phyloP scores from a whole-genome alignment of 1,140 invertebrate genomes.

The Nymphalis io region DNA sequence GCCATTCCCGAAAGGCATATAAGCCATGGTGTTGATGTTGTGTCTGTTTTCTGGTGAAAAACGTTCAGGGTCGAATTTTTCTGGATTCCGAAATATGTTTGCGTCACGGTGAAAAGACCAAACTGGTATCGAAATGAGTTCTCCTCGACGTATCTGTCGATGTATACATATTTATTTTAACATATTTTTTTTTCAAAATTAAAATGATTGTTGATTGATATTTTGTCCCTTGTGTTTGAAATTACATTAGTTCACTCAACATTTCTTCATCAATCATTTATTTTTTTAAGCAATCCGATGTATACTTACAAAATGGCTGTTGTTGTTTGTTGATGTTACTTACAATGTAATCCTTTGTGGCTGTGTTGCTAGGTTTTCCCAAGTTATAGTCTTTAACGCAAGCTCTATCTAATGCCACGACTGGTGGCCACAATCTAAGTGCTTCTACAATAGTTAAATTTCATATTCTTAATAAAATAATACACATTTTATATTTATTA shows the following conservation, averaged over 20 bases:
- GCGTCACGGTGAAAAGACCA: slow-evolving; percentile 78
- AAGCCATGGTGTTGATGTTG: slow-evolving; percentile 76
- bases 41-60: slow-evolving; percentile 80
- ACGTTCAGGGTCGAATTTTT: slow-evolving; percentile 82
- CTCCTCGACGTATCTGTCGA: slow-evolving; percentile 39
- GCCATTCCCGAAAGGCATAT: slow-evolving; percentile 83
- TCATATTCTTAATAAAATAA: no score
- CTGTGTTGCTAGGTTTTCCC: slow-evolving; percentile 55
- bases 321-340: no score
- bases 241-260: no score
- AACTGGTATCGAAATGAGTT: slow-evolving; percentile 61
- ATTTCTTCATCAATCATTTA: no score
- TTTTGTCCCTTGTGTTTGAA: no score
- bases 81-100: slow-evolving; percentile 79
- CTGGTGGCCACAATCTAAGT: slow-evolving; percentile 80
- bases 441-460: slow-evolving; percentile 68
- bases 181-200: no score
- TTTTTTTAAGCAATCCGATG: no score
- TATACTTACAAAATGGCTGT: no score
- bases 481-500: no score
- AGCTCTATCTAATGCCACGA: slow-evolving; percentile 62
- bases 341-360: slow-evolving; percentile 57
- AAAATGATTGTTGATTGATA: no score
- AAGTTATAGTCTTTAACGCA: slow-evolving; percentile 75
- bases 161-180: no score